Base-by-base conservation (phyloP, 2,888 invertebrate genomes). In the Nematopogon swammerdamellus region DNA sequence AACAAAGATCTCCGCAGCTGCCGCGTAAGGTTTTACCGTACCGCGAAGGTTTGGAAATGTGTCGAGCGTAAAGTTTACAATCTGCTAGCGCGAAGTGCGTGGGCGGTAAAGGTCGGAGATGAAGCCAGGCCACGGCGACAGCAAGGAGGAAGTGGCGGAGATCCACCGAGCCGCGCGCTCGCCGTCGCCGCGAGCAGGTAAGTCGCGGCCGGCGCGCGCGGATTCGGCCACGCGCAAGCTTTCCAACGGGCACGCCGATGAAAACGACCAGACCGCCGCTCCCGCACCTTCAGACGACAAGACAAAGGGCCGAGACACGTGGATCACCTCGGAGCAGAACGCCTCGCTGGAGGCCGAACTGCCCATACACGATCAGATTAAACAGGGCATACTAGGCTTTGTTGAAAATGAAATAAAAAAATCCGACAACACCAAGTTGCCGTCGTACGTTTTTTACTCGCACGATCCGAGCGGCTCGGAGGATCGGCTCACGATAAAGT, bases 321-420 rank as follows among this genome's bases (percentile, higher is more conserved):
- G 80, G 80, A 70, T 73, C 20, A 72, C 75, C 54, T 77, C 80
- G 0, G 80, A 80, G 56, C 72, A 79, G 42, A 71, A 71, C 50
- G 80, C 83, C 53, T 84, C 83, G 1, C 65, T 83, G 17, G 84
- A 83, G 54, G 73, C 75, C 1, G 84, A 85, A 58, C 60, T 81
- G 19, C 83, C 84, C 45, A 85, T 85, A 42, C 85, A 84, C 55
- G 79, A 80, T 50, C 80, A 81, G 62, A 71, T 81, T 47, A 80
- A 80, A 58, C 75, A 75, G 63, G 80, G 75, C 47, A 80, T 80
- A 44, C 56, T 80, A 52, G 80, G 79, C 6, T 80, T 80, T 59
- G 79, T 80, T 18, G 80, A 80, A 56, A 73, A 80, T 53, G 80
- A 80, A 64, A 70, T 80, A 20, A 79, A 80, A 52, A 80, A 80